A percentile compares a stretch with the other conserved stretches of the same genome.
These are phyloP conservation scores for Mirza zaza DNA, from an alignment of 2,113 vertebrate genomes.

Conservation along the genomic window DNA sequence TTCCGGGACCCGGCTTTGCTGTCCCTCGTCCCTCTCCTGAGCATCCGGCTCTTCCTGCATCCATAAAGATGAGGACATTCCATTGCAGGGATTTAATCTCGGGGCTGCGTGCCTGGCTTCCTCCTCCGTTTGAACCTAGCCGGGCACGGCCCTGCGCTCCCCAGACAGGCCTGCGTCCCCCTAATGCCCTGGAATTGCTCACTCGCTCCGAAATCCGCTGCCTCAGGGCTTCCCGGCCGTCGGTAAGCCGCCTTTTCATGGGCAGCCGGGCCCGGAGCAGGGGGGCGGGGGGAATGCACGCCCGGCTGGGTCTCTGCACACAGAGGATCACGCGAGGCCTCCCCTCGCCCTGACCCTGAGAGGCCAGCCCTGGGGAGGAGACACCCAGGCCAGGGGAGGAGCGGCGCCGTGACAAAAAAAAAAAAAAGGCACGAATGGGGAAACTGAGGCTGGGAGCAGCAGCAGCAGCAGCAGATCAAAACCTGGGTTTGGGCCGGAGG, in stretches of 20 bases:
- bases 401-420: background rate
- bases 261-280: slow-evolving; percentile 56
- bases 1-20: slow-evolving; percentile 80
- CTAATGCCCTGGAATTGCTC: slow-evolving; percentile 50
- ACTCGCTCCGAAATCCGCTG: slow-evolving; percentile 72
- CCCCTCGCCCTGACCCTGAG: background rate
- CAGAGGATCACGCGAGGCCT: background rate
- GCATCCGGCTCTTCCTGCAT: slow-evolving; percentile 72
- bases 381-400: background rate
- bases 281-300: background rate
- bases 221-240: slow-evolving; percentile 76
- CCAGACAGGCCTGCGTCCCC: slow-evolving; percentile 28
- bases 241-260: slow-evolving; percentile 82
- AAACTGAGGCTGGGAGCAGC: background rate
- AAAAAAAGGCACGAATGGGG: background rate
- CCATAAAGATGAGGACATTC: slow-evolving; percentile 83
- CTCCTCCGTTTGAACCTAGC: background rate
- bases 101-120: slow-evolving; percentile 57
- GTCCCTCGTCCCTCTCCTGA: slow-evolving; percentile 70
- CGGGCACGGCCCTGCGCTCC: background rate
- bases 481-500: background rate
- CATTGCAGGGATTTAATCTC: slow-evolving; percentile 74
- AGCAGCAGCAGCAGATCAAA: background rate
- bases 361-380: too few relatives aligned
- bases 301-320: slow-evolving; percentile 52